phyloP scores from a whole-genome alignment of 2,888 invertebrate species.

The Ceramica pisi region DNA sequence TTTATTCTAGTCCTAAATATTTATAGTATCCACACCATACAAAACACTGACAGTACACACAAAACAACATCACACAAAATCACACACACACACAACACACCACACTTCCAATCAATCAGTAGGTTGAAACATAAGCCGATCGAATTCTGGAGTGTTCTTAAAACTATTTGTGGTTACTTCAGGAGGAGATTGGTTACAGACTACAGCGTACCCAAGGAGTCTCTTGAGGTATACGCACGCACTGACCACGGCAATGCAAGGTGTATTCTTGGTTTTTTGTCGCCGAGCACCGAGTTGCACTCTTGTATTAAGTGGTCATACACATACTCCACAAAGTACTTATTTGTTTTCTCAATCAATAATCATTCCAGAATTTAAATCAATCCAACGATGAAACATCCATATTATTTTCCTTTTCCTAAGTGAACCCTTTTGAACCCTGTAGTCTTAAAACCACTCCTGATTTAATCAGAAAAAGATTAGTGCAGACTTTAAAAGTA shows the following conservation, averaged over 20 bases:
- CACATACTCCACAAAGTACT: too few species aligned
- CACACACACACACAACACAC: background rate
- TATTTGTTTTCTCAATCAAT: too few species aligned
- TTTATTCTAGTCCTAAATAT: background rate
- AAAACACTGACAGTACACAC: background rate
- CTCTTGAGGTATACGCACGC: background rate
- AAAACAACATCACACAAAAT: background rate
- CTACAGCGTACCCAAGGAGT: background rate
- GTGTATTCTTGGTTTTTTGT: background rate
- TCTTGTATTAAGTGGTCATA: background rate
- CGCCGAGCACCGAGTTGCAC: background rate
- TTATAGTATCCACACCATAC: background rate
- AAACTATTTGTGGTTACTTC: background rate
- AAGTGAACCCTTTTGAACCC: too few species aligned
- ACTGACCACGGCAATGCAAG: background rate
- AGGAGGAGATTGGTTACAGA: background rate
- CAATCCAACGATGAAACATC: too few species aligned
- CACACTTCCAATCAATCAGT: background rate
- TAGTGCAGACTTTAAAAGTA: too few species aligned
- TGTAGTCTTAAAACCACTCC: too few species aligned
- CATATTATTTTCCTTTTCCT: too few species aligned
- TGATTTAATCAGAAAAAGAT: too few species aligned
- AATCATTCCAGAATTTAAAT: too few species aligned
- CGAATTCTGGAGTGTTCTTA: background rate
- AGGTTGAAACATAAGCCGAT: background rate